Evolutionary conservation across 2,113 vertebrate species (phyloP).

Genomic region (Pachyramphus minor): DNA sequence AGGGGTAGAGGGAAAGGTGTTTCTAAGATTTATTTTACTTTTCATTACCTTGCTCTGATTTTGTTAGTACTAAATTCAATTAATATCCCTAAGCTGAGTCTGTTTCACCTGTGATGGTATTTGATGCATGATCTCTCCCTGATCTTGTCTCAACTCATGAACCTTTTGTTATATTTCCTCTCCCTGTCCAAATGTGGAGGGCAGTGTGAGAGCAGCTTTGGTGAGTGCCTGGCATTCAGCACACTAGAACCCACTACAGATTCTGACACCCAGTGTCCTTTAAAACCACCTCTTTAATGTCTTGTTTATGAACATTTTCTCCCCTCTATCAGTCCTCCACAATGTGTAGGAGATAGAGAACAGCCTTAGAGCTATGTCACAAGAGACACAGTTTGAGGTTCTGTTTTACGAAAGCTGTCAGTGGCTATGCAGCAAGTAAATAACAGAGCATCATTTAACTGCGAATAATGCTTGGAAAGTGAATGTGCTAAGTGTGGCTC

Average conservation of each 20-base stretch:
- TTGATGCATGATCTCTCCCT: background rate
- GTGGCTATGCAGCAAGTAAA: background rate
- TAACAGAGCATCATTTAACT: background rate
- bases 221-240: background rate
- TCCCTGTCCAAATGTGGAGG: background rate
- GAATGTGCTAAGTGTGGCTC: background rate
- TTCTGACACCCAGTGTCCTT: background rate
- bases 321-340: fast-evolving
- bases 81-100: background rate
- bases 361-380: background rate
- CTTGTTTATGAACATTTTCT: fast-evolving
- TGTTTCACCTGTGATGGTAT: background rate
- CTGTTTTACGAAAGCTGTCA: background rate
- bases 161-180: background rate
- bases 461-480: background rate
- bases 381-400: background rate
- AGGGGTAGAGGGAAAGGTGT: background rate
- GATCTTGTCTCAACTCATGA: background rate
- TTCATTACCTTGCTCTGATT: background rate
- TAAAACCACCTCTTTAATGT: background rate
- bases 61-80: background rate
- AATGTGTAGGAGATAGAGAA: background rate
- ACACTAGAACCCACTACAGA: background rate
- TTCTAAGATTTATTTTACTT: background rate
- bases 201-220: background rate